A percentile compares a stretch with the other conserved stretches of the same genome.
phyloP scores from a whole-genome alignment of 2,113 vertebrate genomes.

The Chaetorhynchus papuensis region DNA sequence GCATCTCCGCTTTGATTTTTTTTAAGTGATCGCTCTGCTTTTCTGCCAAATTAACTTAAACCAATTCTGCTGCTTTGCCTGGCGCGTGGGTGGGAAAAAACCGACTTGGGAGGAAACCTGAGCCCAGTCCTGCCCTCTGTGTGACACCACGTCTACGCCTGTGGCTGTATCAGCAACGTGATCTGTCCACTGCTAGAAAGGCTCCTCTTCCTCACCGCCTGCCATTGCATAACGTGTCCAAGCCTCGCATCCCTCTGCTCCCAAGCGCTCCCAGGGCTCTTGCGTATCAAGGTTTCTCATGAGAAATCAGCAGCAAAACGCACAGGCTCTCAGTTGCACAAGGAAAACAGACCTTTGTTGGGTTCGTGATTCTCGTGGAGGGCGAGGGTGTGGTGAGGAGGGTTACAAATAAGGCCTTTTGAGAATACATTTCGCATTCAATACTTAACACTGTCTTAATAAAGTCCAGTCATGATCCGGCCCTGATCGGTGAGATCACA shows the following conservation, averaged over 20 bases:
- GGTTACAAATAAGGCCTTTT: conserved; percentile 66
- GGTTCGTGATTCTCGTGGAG: neutral
- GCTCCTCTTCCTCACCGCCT: conserved; percentile 36
- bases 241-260: conserved; percentile 52
- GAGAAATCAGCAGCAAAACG: conserved; percentile 67
- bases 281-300: conserved; percentile 66
- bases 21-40: neutral
- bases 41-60: neutral
- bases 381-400: conserved; percentile 14
- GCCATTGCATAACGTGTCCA: neutral
- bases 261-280: conserved; percentile 64
- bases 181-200: conserved; percentile 18
- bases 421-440: conserved; percentile 58
- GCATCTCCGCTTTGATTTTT: neutral
- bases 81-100: neutral
- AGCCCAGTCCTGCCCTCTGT: conserved; percentile 21
- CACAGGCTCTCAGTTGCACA: conserved; percentile 67
- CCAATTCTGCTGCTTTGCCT: neutral
- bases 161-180: neutral
- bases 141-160: neutral
- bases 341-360: conserved; percentile 57
- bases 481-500: conserved; percentile 53
- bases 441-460: conserved; percentile 46
- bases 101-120: neutral
- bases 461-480: conserved; percentile 56